Evolutionary conservation across 2,113 vertebrate genomes (phyloP), one percentile per base, ranked within the genome.

Genomic region (Hydrochoerus hydrochaeris): DNA sequence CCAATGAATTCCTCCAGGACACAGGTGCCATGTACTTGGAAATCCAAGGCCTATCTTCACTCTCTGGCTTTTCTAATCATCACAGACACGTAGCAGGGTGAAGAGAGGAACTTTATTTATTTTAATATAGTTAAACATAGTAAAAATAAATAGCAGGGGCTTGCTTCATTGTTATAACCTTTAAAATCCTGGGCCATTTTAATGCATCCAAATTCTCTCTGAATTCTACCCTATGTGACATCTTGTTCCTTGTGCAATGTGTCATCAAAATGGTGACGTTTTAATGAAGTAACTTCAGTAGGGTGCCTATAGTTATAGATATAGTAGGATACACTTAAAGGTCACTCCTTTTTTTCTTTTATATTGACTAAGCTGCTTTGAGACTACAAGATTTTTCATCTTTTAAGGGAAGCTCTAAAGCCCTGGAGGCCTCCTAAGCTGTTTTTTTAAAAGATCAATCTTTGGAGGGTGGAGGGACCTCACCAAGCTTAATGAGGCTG

Each of bases 361-460:
- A 96, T 98, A 98, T 98, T 98, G 98, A 98, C 97, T 98, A 96
- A 35, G 14, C 88, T 83, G 93, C 98, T 98, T 85, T 54, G 65
- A 97, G 98, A 98, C 95, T 97, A 97, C 97, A 98, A 98, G 94
- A 77, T 80, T 96, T 98, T 98, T 49, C 41, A 41, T 88, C 98
- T 98, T 98, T 81, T n/a, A 94, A 98, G 97, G 97, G 97, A 97
- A 98, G 95, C 97, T 97, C 69, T 92, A 93, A 97, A 97, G 97
- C 97, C 97, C 97, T 0, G 2, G 90, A 97, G 98, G 96, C 82
- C 49, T 97, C 97, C 97, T 98, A 94, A 97, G 96, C 81, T 93
- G 87, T 97, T 98, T 98, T 98, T 95, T 98, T 6, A 97, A 80
- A 94, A 97, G 98, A 98, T 98, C 98, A 97, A 91, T 98, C 98